A percentile compares a stretch with the other conserved stretches of the same genome.
Evolutionary conservation across 2,797 vertebrate species (phyloP).

Genomic region (Naso thynnoides): DNA sequence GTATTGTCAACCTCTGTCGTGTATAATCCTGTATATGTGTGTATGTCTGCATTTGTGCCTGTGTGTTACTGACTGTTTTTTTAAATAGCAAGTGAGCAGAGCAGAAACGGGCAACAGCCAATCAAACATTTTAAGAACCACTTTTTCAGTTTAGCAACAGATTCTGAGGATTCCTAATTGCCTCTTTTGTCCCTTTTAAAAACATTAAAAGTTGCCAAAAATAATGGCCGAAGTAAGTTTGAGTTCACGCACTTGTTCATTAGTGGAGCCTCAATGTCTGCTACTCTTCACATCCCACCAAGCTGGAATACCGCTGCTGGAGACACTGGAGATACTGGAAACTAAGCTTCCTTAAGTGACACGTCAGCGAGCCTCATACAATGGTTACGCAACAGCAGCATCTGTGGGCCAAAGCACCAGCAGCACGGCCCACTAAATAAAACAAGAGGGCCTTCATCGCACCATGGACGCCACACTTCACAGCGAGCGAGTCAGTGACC

Average conservation of each 20-base stretch:
- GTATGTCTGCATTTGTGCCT: conserved; percentile 22
- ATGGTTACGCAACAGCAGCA: conserved; percentile 67
- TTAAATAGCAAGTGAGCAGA: conserved; percentile 53
- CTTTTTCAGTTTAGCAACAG: conserved; percentile 49
- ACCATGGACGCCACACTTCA: conserved; percentile 61
- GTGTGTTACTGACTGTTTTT: conserved; percentile 38
- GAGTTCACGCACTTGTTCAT: conserved; percentile 75
- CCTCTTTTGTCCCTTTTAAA: conserved; percentile 70
- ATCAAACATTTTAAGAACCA: conserved; percentile 58
- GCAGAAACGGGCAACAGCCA: conserved; percentile 58
- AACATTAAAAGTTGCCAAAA: conserved; percentile 67
- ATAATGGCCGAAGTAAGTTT: conserved; percentile 64
- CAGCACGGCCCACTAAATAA: conserved; percentile 61
- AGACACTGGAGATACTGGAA: conserved; percentile 76
- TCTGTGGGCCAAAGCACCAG: conserved; percentile 68
- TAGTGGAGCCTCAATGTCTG: conserved; percentile 79
- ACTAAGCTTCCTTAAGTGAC: conserved; percentile 75
- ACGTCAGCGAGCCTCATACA: conserved; percentile 70
- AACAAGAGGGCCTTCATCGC: conserved; percentile 66
- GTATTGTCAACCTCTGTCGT: conserved; percentile 25
- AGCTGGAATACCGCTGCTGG: conserved; percentile 71
- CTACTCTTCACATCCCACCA: conserved; percentile 68
- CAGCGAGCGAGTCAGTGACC: conserved; percentile 52
- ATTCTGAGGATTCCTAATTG: conserved; percentile 62
- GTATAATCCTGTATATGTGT: conserved; percentile 10